Base-by-base conservation (phyloP, 2,888 invertebrate species). In the Torymus auratus region DNA sequence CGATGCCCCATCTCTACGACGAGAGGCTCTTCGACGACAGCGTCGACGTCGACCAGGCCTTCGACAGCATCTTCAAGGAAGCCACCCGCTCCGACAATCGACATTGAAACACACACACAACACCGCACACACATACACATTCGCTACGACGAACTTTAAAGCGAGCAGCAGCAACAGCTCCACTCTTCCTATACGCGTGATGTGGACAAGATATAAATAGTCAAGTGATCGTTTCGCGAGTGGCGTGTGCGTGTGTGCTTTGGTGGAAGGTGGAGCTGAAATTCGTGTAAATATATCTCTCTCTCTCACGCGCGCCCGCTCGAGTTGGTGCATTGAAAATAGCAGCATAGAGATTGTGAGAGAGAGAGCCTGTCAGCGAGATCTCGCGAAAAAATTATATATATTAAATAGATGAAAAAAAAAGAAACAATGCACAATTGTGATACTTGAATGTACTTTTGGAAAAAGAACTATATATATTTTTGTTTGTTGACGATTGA, bases 41-140 rank as follows among this genome's bases (percentile, higher is more conserved):
- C 10, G 95, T 95, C 91, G 96, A 96, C 92, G 95, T 96, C 82
- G 97, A 97, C 90, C 95, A 95, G 92, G 96, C 96, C 85, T 97
- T 97, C 92, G 97, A 97, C 91, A 95, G 95, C 91, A 93, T 97
- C 87, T 96, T 97, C 93, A 91, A 91, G 83, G 91, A 91, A 85
- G 88, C 91, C 52, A 91, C 89, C 20, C 84, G 85, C 41, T 52
- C 86, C 74, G 87, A 87, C 82, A 68, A 83, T 65, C 77, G 81
- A 74, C 76, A 78, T 65, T 83, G 81, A 84, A 80, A 41, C 41
- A 41, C 41, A 28, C 28, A 28, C 28, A 28, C 74, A 68, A n/a
- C 60, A 7, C 12, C 13, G 11, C 7, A 7, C 41, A 41, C 41
- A 41, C 41, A 41, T 7, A 7, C 41, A 41, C 41, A 41, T 41